Evolutionary conservation across 2,888 invertebrate genomes (phyloP), one percentile per base, ranked within the genome.

Genomic region (Mactromeris polynyma): DNA sequence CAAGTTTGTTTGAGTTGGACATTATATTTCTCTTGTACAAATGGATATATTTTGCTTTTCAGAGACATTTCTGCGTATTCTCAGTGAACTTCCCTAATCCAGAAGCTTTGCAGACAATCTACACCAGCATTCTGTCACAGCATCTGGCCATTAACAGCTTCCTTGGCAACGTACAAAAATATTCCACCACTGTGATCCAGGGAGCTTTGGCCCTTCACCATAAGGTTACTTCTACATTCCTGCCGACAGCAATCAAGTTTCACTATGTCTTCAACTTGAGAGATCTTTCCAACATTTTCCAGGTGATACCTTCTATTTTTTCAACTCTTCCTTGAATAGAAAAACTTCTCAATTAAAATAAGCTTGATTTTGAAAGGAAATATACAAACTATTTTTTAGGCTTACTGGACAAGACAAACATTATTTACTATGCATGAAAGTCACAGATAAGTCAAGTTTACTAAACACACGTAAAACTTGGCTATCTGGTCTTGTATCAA

Each of bases 241-340:
- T 99, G 89, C 99, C 99, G 0, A 99, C 99, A 1, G 99, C 99
- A 2, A 98, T 98, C 84, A 99, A 99, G 97, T 99, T 99, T 95
- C 99, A 99, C 97, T 99, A 99, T 96, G 98, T 99, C 94, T 99
- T 99, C 97, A 99, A 99, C 97, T 97, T 99, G 89, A 97, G 99
- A 88, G 99, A 99, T 96, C 97, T 99, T 86, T 99, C 99, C 3
- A 99, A 99, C 96, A 98, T 99, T 86, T 99, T 99, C 96, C 98
- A 99, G 98, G 98, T 98, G 97, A 94, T 33, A 31, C 2, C 31
- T 77, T 77, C 19, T 33, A 36, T 31, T 9, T 69, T 69, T 69
- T 46, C 46, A 46, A 7, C 69, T 69, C n/a, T 26, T 69, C 31
- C 19, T 1, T 78, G 36, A 3, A 73, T 26, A 73, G n/a, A n/a